Percentiles rank a stretch among this genome's conserved stretches.
Evolutionary conservation across 2,113 vertebrate species (phyloP).

Genomic region (Triplophysa tibetana): DNA sequence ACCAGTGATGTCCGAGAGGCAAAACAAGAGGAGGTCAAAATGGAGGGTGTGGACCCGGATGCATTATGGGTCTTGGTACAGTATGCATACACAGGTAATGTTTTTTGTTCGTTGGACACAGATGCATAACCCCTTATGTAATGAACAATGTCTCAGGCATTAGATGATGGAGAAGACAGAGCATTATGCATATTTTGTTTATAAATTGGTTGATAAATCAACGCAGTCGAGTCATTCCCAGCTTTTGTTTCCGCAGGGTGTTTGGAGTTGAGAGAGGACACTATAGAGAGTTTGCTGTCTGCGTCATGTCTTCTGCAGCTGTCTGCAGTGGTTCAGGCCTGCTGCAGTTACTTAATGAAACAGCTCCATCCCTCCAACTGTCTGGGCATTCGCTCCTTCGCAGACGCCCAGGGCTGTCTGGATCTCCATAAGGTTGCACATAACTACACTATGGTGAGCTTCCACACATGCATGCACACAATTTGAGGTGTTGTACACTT

Average conservation of each 20-base stretch:
- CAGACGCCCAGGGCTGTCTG: conserved; percentile 92
- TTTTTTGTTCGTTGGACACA: not conserved
- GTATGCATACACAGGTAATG: conserved; percentile 92
- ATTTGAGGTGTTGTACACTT: not conserved
- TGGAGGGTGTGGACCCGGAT: conserved; percentile 96
- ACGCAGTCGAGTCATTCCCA: not conserved
- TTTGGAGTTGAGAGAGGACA: conserved; percentile 95
- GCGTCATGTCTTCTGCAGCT: conserved; percentile 96
- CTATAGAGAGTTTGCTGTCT: conserved; percentile 93
- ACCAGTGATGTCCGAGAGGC: conserved; percentile 96
- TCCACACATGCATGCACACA: conserved; percentile 1
- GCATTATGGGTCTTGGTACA: conserved; percentile 96
- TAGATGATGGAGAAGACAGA: no score
- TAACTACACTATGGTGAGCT: conserved; percentile 94
- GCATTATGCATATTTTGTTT: no score
- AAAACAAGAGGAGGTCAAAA: conserved; percentile 96
- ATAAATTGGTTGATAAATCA: no score
- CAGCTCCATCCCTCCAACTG: conserved; percentile 99
- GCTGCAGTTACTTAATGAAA: conserved; percentile 94
- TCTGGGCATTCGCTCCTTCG: conserved; percentile 95
- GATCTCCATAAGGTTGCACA: conserved; percentile 95
- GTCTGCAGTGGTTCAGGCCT: conserved; percentile 93
- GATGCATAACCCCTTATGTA: not conserved
- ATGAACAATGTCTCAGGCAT: no score
- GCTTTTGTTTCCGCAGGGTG: conserved; percentile 75